Conservation (phyloP, 2,797 vertebrate species). For the Emydoidea blandingii region DNA sequence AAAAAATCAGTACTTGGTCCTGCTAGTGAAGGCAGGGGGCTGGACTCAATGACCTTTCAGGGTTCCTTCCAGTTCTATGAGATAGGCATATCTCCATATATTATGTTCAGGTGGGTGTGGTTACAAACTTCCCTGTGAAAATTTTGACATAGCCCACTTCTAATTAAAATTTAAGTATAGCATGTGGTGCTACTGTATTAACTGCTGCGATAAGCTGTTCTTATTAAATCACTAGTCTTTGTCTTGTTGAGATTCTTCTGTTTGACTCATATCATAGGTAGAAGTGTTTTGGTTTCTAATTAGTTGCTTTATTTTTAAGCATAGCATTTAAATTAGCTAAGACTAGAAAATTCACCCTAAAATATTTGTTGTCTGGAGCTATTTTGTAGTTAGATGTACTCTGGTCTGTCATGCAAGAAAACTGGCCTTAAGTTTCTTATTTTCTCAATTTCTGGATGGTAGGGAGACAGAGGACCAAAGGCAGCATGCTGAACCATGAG, state of each 20-base stretch:
- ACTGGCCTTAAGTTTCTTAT: background rate
- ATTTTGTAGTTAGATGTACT: background rate
- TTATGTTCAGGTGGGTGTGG: conserved; percentile 47
- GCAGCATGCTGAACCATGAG: background rate
- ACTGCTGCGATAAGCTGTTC: conserved; percentile 66
- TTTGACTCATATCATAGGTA: conserved; percentile 62
- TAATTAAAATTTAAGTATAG: conserved; percentile 76
- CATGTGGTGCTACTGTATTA: conserved; percentile 64
- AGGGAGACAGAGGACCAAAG: background rate
- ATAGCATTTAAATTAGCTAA: background rate
- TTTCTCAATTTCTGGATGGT: background rate
- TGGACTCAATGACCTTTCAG: too few relatives aligned
- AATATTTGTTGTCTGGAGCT: background rate
- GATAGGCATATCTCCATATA: too few relatives aligned
- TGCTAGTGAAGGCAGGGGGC: too few relatives aligned
- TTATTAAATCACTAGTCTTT: background rate
- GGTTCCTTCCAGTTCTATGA: too few relatives aligned
- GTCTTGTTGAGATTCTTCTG: conserved; percentile 63
- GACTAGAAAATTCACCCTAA: background rate
- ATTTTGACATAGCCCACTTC: conserved; percentile 53
- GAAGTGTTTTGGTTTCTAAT: conserved; percentile 45
- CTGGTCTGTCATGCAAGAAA: background rate
- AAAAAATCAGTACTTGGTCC: too few relatives aligned
- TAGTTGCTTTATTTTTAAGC: conserved; percentile 31
- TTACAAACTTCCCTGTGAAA: conserved; percentile 32